These are phyloP conservation scores for Drosophila niveifrons DNA, from an alignment of 2,888 invertebrate species.

Conservation along the genomic window DNA sequence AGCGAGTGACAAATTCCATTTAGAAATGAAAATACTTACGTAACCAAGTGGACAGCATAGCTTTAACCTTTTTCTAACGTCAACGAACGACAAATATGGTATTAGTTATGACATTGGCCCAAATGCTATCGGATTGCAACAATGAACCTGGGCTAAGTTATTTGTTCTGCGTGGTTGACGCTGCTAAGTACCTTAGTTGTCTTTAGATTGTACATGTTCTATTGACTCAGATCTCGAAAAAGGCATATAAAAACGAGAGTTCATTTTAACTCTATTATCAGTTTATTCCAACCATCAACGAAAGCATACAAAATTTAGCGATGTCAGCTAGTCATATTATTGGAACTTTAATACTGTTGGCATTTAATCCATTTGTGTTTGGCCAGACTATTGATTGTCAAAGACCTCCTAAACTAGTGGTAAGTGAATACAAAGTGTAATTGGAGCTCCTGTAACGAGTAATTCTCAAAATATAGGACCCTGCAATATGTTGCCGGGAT, in stretches of 20 bases:
- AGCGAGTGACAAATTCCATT: conserved; percentile 44
- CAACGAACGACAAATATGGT: conserved; percentile 65
- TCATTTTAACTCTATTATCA: conserved; percentile 31
- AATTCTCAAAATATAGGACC: conserved; percentile 69
- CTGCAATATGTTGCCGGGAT: conserved; percentile 82
- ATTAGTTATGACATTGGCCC: conserved; percentile 76
- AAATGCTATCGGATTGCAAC: conserved; percentile 69
- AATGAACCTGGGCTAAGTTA: conserved; percentile 70
- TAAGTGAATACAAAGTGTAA: conserved; percentile 57
- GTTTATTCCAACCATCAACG: conserved; percentile 38
- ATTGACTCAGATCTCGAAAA: conserved; percentile 25
- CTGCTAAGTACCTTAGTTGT: conserved; percentile 55
- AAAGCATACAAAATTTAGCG: not conserved
- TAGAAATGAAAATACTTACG: conserved; percentile 32
- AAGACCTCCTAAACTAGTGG: conserved; percentile 82
- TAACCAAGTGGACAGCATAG: conserved; percentile 32
- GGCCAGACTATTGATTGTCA: conserved; percentile 77
- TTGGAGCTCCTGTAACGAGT: not conserved
- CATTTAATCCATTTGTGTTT: conserved; percentile 9
- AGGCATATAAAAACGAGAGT: conserved; percentile 61
- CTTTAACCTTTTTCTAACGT: conserved; percentile 57
- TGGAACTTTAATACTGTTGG: conserved; percentile 34
- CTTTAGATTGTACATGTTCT: conserved; percentile 26
- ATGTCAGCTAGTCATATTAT: conserved; percentile 39
- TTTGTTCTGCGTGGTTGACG: conserved; percentile 74